A percentile compares a stretch with the other conserved stretches of the same genome.
phyloP scores from a whole-genome alignment of 1,140 invertebrate species.

The Propsilocerus akamusi region DNA sequence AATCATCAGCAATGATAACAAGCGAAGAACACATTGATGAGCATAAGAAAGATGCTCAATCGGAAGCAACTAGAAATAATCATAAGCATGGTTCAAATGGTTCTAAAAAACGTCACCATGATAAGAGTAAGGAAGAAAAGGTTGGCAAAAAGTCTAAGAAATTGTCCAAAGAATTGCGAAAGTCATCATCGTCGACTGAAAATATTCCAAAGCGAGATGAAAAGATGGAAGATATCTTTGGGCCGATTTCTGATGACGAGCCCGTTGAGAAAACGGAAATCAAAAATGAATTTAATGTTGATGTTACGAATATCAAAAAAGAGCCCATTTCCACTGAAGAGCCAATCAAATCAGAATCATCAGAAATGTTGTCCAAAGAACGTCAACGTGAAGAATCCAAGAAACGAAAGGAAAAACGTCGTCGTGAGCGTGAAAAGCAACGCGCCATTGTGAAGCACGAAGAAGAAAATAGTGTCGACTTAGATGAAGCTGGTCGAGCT shows the following conservation, averaged over 20 bases:
- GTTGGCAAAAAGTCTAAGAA: conserved; percentile 44
- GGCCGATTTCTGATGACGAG: conserved; percentile 59
- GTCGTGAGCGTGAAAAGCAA: conserved; percentile 26
- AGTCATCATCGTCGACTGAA: background rate
- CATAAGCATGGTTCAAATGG: conserved; percentile 8
- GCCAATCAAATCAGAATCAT: background rate
- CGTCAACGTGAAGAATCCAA: conserved; percentile 30
- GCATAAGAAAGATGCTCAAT: conserved; percentile 18
- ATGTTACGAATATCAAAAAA: conserved; percentile 9
- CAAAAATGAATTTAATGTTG: conserved; percentile 9
- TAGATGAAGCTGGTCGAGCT: conserved; percentile 57
- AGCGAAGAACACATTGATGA: conserved; percentile 24
- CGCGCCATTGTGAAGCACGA: conserved; percentile 25
- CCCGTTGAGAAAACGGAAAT: conserved; percentile 14
- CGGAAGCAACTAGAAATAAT: conserved; percentile 26
- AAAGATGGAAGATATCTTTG: conserved; percentile 75
- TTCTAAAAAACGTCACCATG: conserved; percentile 10
- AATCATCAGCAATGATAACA: conserved; percentile 9
- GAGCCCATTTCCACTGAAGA: background rate
- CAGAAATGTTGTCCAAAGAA: background rate
- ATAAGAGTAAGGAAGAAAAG: conserved; percentile 50
- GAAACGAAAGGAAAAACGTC: conserved; percentile 46
- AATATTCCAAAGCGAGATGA: conserved; percentile 37
- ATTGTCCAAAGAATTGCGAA: conserved; percentile 14
- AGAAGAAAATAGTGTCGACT: conserved; percentile 59